phyloP scores from a whole-genome alignment of 1,140 invertebrate genomes.

The Neuroterus valhalla region DNA sequence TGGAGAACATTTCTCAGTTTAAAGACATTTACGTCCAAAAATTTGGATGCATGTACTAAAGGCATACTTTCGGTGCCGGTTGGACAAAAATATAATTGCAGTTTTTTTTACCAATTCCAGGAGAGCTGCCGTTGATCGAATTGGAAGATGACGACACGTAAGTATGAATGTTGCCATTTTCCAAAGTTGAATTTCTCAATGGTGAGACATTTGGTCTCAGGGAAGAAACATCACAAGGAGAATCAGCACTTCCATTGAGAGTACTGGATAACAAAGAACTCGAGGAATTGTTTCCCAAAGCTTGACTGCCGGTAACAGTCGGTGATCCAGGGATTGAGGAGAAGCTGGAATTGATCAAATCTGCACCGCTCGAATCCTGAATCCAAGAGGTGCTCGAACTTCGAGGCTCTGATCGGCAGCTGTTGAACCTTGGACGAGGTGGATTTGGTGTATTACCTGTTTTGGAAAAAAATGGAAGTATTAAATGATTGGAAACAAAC shows the following conservation, averaged over 20 bases:
- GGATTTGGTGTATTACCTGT: conserved; percentile 73
- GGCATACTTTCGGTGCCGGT: no score
- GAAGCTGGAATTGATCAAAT: conserved; percentile 57
- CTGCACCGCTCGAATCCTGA: conserved; percentile 54
- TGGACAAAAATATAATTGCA: background rate
- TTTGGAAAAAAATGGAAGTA: background rate
- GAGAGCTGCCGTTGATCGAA: conserved; percentile 46
- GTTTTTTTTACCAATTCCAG: conserved; percentile 37
- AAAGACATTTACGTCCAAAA: no score
- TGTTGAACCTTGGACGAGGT: conserved; percentile 74
- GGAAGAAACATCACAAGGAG: conserved; percentile 38
- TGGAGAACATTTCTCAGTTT: no score
- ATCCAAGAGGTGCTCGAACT: conserved; percentile 61
- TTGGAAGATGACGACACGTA: conserved; percentile 41
- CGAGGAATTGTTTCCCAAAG: conserved; percentile 44
- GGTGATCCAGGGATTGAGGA: conserved; percentile 46
- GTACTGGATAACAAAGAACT: conserved; percentile 42
- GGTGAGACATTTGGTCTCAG: conserved; percentile 55
- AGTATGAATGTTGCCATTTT: conserved; percentile 60
- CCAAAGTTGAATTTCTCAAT: conserved; percentile 54
- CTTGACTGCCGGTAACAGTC: conserved; percentile 44
- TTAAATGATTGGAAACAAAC: background rate
- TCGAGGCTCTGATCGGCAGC: conserved; percentile 72
- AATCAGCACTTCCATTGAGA: conserved; percentile 54
- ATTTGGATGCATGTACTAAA: no score